phyloP scores from a whole-genome alignment of 2,888 invertebrate genomes.

The Corythucha ciliata region DNA sequence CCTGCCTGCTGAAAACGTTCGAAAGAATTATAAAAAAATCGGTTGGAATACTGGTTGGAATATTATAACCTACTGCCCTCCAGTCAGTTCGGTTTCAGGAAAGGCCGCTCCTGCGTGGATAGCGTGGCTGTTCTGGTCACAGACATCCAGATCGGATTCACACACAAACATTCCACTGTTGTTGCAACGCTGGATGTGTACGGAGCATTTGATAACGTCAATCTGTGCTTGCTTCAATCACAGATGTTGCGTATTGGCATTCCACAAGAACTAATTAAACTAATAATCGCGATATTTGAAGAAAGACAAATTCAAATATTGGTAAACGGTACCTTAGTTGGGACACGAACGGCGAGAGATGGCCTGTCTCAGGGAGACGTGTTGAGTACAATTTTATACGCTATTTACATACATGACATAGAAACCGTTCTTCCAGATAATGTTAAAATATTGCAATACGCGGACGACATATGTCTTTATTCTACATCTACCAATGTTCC shows the following conservation, averaged over 20 bases:
- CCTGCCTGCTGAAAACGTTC: slow-evolving; percentile 23
- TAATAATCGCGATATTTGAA: neutral
- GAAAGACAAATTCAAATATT: slow-evolving; percentile 6
- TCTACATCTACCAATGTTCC: slow-evolving; percentile 16
- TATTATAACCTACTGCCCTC: slow-evolving; percentile 12
- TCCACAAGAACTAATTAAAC: slow-evolving; percentile 2
- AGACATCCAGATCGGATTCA: slow-evolving; percentile 13
- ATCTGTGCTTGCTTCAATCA: slow-evolving; percentile 7
- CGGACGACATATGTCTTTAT: slow-evolving; percentile 19
- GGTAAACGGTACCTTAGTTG: slow-evolving; percentile 2
- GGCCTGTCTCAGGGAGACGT: slow-evolving; percentile 18
- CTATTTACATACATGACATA: slow-evolving; percentile 3
- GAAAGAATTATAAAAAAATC: slow-evolving; percentile 20
- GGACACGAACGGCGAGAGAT: neutral
- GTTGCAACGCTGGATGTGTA: slow-evolving; percentile 20
- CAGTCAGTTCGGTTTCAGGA: slow-evolving; percentile 23
- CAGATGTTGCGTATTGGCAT: neutral
- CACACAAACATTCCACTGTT: slow-evolving; percentile 10
- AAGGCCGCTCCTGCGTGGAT: slow-evolving; percentile 16
- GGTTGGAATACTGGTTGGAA: slow-evolving; percentile 28
- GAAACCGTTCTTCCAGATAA: neutral
- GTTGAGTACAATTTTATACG: slow-evolving; percentile 15
- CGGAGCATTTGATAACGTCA: slow-evolving; percentile 23
- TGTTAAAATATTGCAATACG: slow-evolving; percentile 19
- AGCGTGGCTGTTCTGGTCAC: slow-evolving; percentile 5